Base-by-base conservation (phyloP, 2,888 invertebrate species). In the Catocala nupta region DNA sequence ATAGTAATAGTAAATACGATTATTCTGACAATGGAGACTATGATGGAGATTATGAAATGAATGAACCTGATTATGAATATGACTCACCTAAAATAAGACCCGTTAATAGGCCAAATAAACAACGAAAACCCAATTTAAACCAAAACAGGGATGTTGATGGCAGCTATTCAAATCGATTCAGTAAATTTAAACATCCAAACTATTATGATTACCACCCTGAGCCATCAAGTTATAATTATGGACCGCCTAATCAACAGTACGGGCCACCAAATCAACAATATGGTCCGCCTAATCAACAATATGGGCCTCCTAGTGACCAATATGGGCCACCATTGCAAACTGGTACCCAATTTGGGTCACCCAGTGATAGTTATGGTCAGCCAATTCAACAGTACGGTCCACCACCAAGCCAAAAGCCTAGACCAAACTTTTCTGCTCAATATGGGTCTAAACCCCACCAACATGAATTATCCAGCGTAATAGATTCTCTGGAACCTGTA, bases 401-500 rank as follows among this genome's bases (percentile, higher is more conserved):
- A 8, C 69, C 69, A 8, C 60, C 61, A 1, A n/a, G 39, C 9
- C 47, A 45, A 0, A 48, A 9, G 52, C 39, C 62, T 43, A 5
- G 36, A 12, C n/a, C 44, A 13, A 33, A 44, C 36, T 57, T 44
- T 45, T 25, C 36, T 16, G n/a, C 54, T 62, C 53, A 57, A 59
- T 25, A 69, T 57, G 36, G 36, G 36, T 13, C 57, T 36, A 47
- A 11, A 39, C 13, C 54, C 11, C 68, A 74, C 6, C 36, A 39
- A 39, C 36, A 39, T 12, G 70, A 74, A 12, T 44, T 67, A n/a
- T 64, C 71, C 7, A 70, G 64, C 6, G 16, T 79, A 0, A 56
- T 80, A 5, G 70, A 73, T 33, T 68, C 78, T 0, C 68, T 88
- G 16, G 93, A 94, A 71, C 93, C 93, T 0, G 85, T 93, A 0